phyloP scores from a whole-genome alignment of 2,888 invertebrate species.

The Tenthredo scrophulariae region DNA sequence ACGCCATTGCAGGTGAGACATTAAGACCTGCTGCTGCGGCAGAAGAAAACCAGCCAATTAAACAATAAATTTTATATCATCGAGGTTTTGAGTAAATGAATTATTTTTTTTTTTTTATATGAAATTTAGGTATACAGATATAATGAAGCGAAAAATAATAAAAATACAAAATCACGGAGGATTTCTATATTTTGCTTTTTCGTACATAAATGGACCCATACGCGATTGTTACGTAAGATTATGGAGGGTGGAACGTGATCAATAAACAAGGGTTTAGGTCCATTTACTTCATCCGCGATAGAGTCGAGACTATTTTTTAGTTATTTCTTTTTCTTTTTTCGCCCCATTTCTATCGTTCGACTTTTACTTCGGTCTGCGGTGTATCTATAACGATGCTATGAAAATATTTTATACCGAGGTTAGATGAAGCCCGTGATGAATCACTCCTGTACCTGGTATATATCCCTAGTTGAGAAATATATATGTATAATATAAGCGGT shows the following conservation, averaged over 20 bases:
- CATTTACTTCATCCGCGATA: constrained; percentile 4
- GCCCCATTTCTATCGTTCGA: not conserved
- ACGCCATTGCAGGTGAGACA: not conserved
- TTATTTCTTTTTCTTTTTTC: not conserved
- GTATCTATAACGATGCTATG: not conserved
- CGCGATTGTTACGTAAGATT: not conserved
- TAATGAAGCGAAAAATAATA: not conserved
- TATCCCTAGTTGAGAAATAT: not conserved
- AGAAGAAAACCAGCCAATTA: not conserved
- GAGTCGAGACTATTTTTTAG: constrained; percentile 27
- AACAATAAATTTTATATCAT: not conserved
- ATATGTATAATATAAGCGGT: not conserved
- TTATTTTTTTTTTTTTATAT: not conserved
- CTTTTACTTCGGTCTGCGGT: not conserved
- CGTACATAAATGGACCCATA: not conserved
- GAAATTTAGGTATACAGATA: not conserved
- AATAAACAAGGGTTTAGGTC: constrained; percentile 14
- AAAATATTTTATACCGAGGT: not conserved
- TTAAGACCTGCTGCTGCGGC: not conserved
- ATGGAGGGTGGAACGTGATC: not conserved
- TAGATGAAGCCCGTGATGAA: not conserved
- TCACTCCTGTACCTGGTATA: not conserved
- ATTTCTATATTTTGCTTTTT: not conserved
- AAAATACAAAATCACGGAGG: not conserved
- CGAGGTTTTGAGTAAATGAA: not conserved